Evolutionary conservation across 1,140 invertebrate genomes (phyloP).

Genomic region (Fopius arisanus): DNA sequence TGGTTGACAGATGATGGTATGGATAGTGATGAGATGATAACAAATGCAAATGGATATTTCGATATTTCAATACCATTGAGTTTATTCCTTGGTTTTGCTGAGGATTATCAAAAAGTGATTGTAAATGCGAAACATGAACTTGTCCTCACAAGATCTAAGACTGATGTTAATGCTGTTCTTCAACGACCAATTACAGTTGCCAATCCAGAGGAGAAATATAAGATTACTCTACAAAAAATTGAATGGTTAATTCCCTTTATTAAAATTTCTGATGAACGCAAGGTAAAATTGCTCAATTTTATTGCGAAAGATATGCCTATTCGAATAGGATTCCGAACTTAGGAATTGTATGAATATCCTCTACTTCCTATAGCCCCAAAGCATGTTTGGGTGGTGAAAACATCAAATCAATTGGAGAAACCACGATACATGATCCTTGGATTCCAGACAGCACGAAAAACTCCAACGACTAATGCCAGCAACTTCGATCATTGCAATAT

Average conservation of each 20-base stretch:
- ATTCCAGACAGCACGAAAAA: not conserved
- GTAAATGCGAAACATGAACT: too few species aligned
- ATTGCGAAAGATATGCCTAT: not conserved
- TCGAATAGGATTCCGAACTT: not conserved
- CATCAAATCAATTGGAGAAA: too few species aligned
- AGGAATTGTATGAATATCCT: not conserved
- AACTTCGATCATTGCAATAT: not conserved
- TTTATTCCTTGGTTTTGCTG: too few species aligned
- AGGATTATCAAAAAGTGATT: too few species aligned
- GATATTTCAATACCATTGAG: too few species aligned
- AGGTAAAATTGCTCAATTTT: too few species aligned
- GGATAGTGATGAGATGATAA: too few species aligned
- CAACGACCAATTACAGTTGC: not conserved
- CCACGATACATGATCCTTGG: not conserved
- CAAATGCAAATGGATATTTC: too few species aligned
- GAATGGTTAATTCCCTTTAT: not conserved
- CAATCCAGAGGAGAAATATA: not conserved
- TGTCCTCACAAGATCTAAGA: too few species aligned
- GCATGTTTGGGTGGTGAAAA: too few species aligned
- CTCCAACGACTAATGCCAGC: not conserved
- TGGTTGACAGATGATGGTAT: too few species aligned
- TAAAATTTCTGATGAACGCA: not conserved
- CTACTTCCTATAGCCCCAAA: too few species aligned
- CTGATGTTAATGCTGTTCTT: not conserved
- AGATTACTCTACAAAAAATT: not conserved